Conservation (phyloP, 1,140 invertebrate species). For the Drosophila nigrodunni region DNA sequence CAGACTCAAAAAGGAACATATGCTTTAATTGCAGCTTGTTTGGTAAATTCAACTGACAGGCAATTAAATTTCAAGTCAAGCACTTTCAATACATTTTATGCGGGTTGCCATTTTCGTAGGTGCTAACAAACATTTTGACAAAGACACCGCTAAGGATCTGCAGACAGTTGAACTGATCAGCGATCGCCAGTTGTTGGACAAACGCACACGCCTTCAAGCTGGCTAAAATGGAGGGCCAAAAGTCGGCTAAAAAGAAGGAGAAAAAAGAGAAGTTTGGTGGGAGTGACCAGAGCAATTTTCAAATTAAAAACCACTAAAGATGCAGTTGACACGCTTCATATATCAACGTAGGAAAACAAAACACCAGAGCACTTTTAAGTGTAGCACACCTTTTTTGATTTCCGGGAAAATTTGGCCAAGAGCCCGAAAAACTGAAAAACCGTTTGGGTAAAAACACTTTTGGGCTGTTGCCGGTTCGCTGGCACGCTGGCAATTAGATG, state of each 20-base stretch:
- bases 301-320: slow-evolving; percentile 83
- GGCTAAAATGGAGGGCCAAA: slow-evolving; percentile 2
- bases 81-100: slow-evolving; percentile 43
- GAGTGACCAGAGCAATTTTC: slow-evolving; percentile 75
- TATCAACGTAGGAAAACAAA: slow-evolving; percentile 52
- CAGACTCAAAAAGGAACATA: slow-evolving; percentile 41
- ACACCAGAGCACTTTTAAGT: slow-evolving; percentile 2
- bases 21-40: slow-evolving; percentile 79
- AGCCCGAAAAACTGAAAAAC: slow-evolving; percentile 55
- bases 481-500: slow-evolving; percentile 78
- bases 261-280: slow-evolving; percentile 24
- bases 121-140: slow-evolving; percentile 64
- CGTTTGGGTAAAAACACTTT: slow-evolving; percentile 59
- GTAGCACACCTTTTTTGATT: slow-evolving; percentile 73
- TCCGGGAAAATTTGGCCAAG: slow-evolving; percentile 63
- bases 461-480: slow-evolving; percentile 29
- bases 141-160: slow-evolving; percentile 1
- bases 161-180: slow-evolving; percentile 26
- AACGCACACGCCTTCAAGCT: slow-evolving; percentile 50
- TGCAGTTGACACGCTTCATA: slow-evolving; percentile 81
- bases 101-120: slow-evolving; percentile 39
- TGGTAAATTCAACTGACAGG: slow-evolving; percentile 29
- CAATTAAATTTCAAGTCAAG: slow-evolving; percentile 55
- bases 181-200: slow-evolving; percentile 72
- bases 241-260: neutral